These are phyloP conservation scores for Cremastinae sp. DNA, from an alignment of 2,888 invertebrate genomes.

Conservation along the genomic window DNA sequence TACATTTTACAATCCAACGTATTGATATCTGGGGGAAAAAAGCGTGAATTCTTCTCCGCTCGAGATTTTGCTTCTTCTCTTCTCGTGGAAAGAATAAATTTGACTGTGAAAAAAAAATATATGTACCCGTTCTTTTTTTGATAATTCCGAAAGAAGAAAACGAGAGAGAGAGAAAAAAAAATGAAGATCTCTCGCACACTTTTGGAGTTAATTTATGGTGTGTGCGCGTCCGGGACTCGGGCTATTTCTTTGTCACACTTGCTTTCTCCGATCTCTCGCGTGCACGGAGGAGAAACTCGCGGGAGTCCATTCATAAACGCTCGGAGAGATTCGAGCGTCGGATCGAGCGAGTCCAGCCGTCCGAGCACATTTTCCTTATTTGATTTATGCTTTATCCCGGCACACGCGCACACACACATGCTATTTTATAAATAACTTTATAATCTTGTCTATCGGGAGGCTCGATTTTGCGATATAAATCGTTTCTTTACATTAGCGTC, in stretches of 20 bases:
- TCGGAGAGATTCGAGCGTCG: not conserved
- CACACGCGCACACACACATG: not conserved
- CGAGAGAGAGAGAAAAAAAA: too few species aligned
- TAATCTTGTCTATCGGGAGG: not conserved
- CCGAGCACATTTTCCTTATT: conserved; percentile 25
- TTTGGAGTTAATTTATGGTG: conserved; percentile 1
- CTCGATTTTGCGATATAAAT: not conserved
- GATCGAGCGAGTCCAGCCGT: not conserved
- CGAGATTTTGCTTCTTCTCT: not conserved
- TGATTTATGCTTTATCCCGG: too few species aligned
- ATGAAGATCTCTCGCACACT: not conserved
- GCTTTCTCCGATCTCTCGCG: conserved; percentile 26
- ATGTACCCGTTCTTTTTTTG: too few species aligned
- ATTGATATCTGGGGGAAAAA: conserved; percentile 35
- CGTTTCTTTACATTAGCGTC: conserved; percentile 9
- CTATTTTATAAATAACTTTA: not conserved
- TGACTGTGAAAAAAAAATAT: too few species aligned
- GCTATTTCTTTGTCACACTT: conserved; percentile 21
- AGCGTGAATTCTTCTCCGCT: not conserved
- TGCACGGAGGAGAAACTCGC: conserved; percentile 10
- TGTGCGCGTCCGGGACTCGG: conserved; percentile 5
- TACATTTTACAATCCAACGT: conserved; percentile 45
- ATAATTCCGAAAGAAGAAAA: too few species aligned
- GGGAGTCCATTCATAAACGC: conserved; percentile 71
- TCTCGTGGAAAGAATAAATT: not conserved